Base-by-base conservation (phyloP, 2,797 vertebrate species). In the Clarias fuscus region DNA sequence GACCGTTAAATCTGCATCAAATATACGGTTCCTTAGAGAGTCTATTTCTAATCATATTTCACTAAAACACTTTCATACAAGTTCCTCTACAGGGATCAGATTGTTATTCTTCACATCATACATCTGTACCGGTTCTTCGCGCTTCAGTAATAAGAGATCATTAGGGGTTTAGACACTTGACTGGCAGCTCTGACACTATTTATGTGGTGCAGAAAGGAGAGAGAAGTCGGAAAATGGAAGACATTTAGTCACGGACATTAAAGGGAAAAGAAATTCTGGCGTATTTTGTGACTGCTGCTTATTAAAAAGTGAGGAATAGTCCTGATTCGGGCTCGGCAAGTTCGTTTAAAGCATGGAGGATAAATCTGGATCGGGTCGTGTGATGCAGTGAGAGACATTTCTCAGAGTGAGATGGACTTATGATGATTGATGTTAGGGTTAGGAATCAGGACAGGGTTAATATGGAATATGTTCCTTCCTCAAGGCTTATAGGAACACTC, bases 151-250 rank as follows among this genome's bases (percentile, higher is more conserved):
- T 81, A 81, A 81, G 62, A 65, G 62, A 81, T 81, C 62, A 81
- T 81, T 81, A 65, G 40, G 40, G 79, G 62, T 81, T 81, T 81
- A 81, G 79, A 48, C 79, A 65, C 24, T 40, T 81, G 79, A 81
- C 62, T 81, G 79, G 48, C 79, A 81, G 79, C 79, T 65, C 79
- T 88, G 68, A 86, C 85, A 73, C 78, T 65, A 81, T 64, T 64
- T 43, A 65, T 48, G 62, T 48, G 62, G 72, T 84, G 61, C 58
- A 83, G 30, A 40, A 62, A 77, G 83, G 65, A 59, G 7, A 48
- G 56, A 71, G 48, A 48, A 48, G 56, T 30, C 48, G 27, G 18
- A 48, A 58, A 80, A 30, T 64, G 10, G 20, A 53, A 67, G 77
- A 37, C 68, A 67, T 81, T 81, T 48, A 67, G 0, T 81, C 37